Evolutionary conservation across 2,113 vertebrate genomes (phyloP), one percentile per base, ranked within the genome.

Genomic region (Dipodomys ordii): DNA sequence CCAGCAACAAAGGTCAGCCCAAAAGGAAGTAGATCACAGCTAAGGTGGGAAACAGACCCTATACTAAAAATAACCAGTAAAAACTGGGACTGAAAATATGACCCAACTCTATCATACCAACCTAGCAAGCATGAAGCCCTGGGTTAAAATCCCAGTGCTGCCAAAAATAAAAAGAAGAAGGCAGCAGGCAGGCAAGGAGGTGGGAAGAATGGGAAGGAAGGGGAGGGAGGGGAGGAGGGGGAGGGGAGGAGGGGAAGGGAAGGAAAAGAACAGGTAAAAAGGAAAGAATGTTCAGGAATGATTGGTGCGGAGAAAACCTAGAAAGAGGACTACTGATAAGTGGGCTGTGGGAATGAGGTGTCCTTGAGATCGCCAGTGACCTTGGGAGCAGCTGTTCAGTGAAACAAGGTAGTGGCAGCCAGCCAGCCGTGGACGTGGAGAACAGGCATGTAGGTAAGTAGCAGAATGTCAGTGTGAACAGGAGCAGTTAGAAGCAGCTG

Each of bases 381-480:
- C 20, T 27, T 10, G 23, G n/a, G 83, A 13, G 6, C 23, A 57
- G 15, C 16, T 28, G 3, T 22, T 39, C 60, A 13, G 46, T 0
- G 46, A 13, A 8, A n/a, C 6, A 8, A 0, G 25, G 80, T 7
- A 22, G 28, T 44, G 69, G 35, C 44, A 9, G 19, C 3, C 85
- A 72, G 68, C n/a, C 22, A 35, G 10, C 20, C 6, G 2, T 3
- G 53, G 39, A 1, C n/a, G 27, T 10, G 20, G 4, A 1, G 19
- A 19, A 9, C 32, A 2, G 30, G 44, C 23, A 11, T 28, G 4
- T 3, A 2, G 65, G 11, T 44, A 9, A 2, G 27, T 16, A 32
- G 7, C n/a, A 44, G 32, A 2, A 4, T 1, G 4, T 44, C 15
- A 28, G 7, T 13, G 32, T 6, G 53, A 35, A 0, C 3, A 4